Percentiles rank a stretch among this genome's conserved stretches.
Conservation (phyloP, 2,888 invertebrate genomes). For the Pristionchus entomophagus region DNA sequence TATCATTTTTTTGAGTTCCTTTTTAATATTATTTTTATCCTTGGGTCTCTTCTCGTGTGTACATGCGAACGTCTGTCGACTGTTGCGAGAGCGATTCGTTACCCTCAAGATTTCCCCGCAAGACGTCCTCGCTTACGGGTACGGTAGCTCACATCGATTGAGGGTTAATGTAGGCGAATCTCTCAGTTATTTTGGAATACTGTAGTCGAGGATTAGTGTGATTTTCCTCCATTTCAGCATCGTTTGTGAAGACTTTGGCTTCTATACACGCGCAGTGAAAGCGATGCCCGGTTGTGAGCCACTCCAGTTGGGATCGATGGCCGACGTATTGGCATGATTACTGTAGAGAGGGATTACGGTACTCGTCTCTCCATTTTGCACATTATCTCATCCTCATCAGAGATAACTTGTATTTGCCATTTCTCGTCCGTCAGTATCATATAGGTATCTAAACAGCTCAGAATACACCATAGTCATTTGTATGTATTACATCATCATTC, state of each 20-base stretch:
- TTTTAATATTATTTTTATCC: too few relatives aligned
- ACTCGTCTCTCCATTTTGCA: background rate
- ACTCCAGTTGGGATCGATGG: slow-evolving; percentile 47
- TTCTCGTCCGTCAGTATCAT: background rate
- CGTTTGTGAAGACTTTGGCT: slow-evolving; percentile 62
- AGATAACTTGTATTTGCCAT: too few relatives aligned
- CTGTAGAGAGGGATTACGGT: background rate
- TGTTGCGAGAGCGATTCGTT: slow-evolving; percentile 63
- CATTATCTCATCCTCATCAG: background rate
- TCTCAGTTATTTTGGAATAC: background rate
- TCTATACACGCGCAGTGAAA: slow-evolving; percentile 57
- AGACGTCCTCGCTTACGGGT: slow-evolving; percentile 72
- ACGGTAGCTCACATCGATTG: too few relatives aligned
- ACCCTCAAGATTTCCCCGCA: slow-evolving; percentile 70
- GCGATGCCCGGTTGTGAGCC: slow-evolving; percentile 56
- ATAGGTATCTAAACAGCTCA: slow-evolving; percentile 12
- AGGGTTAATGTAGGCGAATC: too few relatives aligned
- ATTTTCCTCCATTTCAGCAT: slow-evolving; percentile 54
- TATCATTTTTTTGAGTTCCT: too few relatives aligned
- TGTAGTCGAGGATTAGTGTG: background rate
- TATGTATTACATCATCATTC: too few relatives aligned
- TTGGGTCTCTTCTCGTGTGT: slow-evolving; percentile 68
- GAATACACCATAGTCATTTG: slow-evolving; percentile 10
- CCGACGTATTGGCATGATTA: slow-evolving; percentile 43
- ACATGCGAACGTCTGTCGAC: slow-evolving; percentile 70